These are phyloP conservation scores for Drosophila pseudoobscura DNA, from an alignment of 1,140 invertebrate genomes.

Conservation along the genomic window DNA sequence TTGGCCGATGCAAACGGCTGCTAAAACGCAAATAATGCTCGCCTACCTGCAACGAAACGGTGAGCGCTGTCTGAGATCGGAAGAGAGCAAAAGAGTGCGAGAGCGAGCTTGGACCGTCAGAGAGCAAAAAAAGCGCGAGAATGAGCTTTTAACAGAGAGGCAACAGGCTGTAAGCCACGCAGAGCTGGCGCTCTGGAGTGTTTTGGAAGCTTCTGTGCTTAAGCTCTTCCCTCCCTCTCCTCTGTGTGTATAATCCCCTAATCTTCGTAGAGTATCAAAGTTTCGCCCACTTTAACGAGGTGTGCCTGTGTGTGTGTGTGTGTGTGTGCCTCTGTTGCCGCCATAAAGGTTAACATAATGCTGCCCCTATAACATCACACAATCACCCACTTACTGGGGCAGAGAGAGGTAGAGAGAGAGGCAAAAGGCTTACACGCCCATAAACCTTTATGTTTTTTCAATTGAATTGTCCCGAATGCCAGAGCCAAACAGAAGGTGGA, in stretches of 20 bases:
- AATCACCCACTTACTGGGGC: conserved; percentile 39
- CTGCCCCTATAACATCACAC: conserved; percentile 49
- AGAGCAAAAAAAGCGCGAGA: too few relatives aligned
- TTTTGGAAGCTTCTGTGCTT: too few relatives aligned
- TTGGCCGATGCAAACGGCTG: too few relatives aligned
- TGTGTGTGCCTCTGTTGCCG: conserved; percentile 19
- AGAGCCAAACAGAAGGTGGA: background rate
- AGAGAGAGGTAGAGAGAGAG: conserved; percentile 6
- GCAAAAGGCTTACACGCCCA: conserved; percentile 61
- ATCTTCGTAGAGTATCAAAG: conserved; percentile 1
- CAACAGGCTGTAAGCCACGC: too few relatives aligned
- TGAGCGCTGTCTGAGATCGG: too few relatives aligned
- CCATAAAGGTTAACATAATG: conserved; percentile 60
- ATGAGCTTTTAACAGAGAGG: too few relatives aligned
- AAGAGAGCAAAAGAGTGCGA: too few relatives aligned
- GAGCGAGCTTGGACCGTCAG: too few relatives aligned
- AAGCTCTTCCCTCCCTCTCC: too few relatives aligned
- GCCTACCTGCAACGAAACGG: too few relatives aligned
- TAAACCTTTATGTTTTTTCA: conserved; percentile 65
- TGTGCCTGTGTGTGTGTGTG: background rate
- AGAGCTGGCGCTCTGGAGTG: too few relatives aligned
- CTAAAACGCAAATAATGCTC: too few relatives aligned
- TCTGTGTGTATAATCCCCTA: conserved; percentile 1
- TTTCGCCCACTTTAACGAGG: conserved; percentile 4
- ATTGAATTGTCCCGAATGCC: conserved; percentile 58